phyloP scores from a whole-genome alignment of 2,888 invertebrate genomes.

The Laothoe populi region DNA sequence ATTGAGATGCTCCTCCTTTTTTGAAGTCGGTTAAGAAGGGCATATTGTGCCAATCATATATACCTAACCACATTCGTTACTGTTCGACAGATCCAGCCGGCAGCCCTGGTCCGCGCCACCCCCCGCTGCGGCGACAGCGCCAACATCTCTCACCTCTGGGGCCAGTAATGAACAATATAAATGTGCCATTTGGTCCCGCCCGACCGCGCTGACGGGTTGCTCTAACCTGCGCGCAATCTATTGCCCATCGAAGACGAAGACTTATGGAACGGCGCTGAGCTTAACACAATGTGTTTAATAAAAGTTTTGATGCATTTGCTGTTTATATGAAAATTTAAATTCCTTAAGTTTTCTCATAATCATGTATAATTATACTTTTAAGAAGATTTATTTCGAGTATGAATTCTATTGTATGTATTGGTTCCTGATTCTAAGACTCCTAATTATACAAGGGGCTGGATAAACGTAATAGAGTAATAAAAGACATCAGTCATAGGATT shows the following conservation, averaged over 20 bases:
- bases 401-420: too few species aligned
- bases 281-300: conserved; percentile 7
- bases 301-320: not conserved
- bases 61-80: not conserved
- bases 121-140: conserved; percentile 73
- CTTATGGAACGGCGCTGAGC: not conserved
- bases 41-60: not conserved
- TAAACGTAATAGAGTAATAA: too few species aligned
- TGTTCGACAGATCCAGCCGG: conserved; percentile 27
- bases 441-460: too few species aligned
- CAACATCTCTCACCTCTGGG: conserved; percentile 81
- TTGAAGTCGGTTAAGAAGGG: too few species aligned
- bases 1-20: too few species aligned
- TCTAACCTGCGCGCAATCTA: conserved; percentile 24
- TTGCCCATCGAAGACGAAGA: conserved; percentile 21
- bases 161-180: conserved; percentile 80
- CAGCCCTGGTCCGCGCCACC: conserved; percentile 60
- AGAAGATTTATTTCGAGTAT: too few species aligned
- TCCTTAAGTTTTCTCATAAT: too few species aligned
- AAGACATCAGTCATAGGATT: too few species aligned
- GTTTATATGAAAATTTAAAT: not conserved
- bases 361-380: too few species aligned
- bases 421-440: too few species aligned
- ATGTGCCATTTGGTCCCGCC: conserved; percentile 71
- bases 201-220: conserved; percentile 38